A percentile compares a stretch with the other conserved stretches of the same genome.
Conservation (phyloP, 1,140 invertebrate genomes). For the Zaprionus kolodkinae region DNA sequence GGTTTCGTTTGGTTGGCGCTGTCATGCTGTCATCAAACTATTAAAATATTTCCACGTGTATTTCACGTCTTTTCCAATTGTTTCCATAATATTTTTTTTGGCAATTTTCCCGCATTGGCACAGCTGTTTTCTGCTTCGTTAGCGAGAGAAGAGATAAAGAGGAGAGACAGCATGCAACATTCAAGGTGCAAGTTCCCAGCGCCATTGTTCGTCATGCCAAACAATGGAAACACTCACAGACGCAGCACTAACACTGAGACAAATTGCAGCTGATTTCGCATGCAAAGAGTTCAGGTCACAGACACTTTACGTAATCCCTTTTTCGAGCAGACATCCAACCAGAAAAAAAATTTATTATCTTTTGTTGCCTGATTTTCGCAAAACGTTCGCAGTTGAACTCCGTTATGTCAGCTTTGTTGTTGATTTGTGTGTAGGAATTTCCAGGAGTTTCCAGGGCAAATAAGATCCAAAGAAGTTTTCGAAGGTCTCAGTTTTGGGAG, state of each 20-base stretch:
- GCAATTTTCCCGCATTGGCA: slow-evolving; percentile 40
- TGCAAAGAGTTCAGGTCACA: slow-evolving; percentile 80
- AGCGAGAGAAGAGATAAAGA: not conserved
- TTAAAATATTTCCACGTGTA: slow-evolving; percentile 2
- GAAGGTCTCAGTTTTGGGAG: not conserved
- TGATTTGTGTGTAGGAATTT: slow-evolving; percentile 67
- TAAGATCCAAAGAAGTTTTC: not conserved
- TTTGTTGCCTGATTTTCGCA: slow-evolving; percentile 54
- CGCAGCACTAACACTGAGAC: slow-evolving; percentile 5
- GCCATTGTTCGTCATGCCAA: slow-evolving; percentile 59
- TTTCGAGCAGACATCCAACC: slow-evolving; percentile 32
- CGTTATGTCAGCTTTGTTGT: slow-evolving; percentile 66
- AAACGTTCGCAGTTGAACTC: slow-evolving; percentile 76
- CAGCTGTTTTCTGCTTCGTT: slow-evolving; percentile 59
- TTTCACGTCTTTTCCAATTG: slow-evolving; percentile 10
- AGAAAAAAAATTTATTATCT: slow-evolving; percentile 65
- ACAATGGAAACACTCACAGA: slow-evolving; percentile 62
- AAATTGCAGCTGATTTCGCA: slow-evolving; percentile 55
- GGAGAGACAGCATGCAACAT: slow-evolving; percentile 50
- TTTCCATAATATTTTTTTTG: not conserved
- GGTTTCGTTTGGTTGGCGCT: not conserved
- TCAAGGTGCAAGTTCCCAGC: slow-evolving; percentile 76
- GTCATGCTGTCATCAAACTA: slow-evolving; percentile 1
- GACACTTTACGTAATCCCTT: slow-evolving; percentile 76
- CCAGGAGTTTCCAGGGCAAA: slow-evolving; percentile 2